These are phyloP conservation scores for Notarius quadriscutis DNA, from an alignment of 2,113 vertebrate genomes.

Conservation along the genomic window DNA sequence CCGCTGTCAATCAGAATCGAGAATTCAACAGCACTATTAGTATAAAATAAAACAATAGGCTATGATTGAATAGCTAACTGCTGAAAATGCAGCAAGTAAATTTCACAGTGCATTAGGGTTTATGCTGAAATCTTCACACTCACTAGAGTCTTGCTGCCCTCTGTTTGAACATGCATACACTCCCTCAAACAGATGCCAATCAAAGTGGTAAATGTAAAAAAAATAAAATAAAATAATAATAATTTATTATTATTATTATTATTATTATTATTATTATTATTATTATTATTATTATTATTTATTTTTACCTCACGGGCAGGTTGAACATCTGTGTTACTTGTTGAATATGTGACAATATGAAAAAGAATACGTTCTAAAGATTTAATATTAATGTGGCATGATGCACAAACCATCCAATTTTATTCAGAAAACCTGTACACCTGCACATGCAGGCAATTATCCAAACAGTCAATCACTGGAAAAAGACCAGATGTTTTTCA, in stretches of 20 bases:
- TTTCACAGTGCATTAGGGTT: background rate
- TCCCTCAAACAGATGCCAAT: too few species aligned
- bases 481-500: background rate
- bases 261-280: too few species aligned
- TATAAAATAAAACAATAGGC: background rate
- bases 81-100: background rate
- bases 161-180: background rate
- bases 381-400: background rate
- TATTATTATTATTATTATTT: too few species aligned
- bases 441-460: background rate
- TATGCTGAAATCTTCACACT: background rate
- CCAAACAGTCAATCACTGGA: background rate
- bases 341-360: background rate
- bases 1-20: background rate
- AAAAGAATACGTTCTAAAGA: background rate
- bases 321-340: background rate
- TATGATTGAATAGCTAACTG: background rate
- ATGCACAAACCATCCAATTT: background rate
- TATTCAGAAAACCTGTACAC: background rate
- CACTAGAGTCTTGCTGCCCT: background rate
- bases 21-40: background rate
- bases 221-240: too few species aligned
- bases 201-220: too few species aligned
- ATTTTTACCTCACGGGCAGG: background rate
- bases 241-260: too few species aligned